A percentile compares a stretch with the other conserved stretches of the same genome.
Conservation (phyloP, 2,888 invertebrate species). For the Loripinus fragilis region DNA sequence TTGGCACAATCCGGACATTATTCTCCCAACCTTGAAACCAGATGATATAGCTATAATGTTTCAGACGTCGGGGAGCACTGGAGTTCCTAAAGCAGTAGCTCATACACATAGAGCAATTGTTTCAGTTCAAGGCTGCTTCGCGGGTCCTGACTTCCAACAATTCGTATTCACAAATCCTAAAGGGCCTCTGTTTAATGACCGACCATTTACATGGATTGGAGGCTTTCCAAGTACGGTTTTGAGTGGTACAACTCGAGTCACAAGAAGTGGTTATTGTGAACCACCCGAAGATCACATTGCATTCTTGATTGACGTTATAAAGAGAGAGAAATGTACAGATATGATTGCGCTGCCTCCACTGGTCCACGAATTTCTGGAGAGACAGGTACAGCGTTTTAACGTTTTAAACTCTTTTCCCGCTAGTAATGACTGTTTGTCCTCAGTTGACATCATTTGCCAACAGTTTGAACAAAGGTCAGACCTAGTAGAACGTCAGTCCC, state of each 20-base stretch:
- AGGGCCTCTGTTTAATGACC: background rate
- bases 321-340: background rate
- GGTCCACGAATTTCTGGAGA: background rate
- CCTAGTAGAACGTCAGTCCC: no score
- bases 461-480: no score
- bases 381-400: background rate
- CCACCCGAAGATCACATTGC: background rate
- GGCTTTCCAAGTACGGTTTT: conserved; percentile 14
- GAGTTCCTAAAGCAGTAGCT: background rate
- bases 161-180: background rate
- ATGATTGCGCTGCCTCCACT: background rate
- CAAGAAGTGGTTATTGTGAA: conserved; percentile 6
- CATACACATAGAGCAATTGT: background rate
- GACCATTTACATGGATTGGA: conserved; percentile 31
- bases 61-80: background rate
- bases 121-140: background rate
- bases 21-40: background rate
- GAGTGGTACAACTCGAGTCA: conserved; percentile 23
- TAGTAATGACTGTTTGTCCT: no score
- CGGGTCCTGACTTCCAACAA: background rate
- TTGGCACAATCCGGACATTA: background rate
- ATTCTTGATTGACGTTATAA: background rate
- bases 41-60: background rate
- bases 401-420: no score
- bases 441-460: no score